Evolutionary conservation across 1,140 invertebrate genomes (phyloP).

Genomic region (Leptopilina boulardi): DNA sequence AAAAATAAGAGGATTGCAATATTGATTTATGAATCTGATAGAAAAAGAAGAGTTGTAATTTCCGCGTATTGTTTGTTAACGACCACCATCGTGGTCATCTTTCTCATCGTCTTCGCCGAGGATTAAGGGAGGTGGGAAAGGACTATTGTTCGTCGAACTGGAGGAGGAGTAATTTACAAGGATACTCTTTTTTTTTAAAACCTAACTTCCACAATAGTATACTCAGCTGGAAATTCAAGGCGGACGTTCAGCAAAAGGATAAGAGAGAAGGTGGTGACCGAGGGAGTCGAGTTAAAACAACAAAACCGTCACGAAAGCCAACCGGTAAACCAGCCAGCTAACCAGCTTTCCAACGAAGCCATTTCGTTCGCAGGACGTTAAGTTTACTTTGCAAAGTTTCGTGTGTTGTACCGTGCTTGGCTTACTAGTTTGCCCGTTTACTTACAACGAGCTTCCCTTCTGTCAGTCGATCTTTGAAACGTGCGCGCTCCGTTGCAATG

Average conservation of each 20-base stretch:
- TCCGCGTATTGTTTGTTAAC: conserved; percentile 29
- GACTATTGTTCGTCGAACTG: conserved; percentile 41
- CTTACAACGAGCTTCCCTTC: neutral
- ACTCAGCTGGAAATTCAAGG: conserved; percentile 48
- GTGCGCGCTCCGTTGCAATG: neutral
- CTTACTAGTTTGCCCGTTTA: conserved; percentile 36
- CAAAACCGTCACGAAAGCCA: conserved; percentile 58
- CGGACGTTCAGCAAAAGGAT: conserved; percentile 33
- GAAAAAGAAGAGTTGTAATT: neutral
- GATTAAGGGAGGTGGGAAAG: conserved; percentile 19
- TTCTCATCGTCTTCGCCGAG: conserved; percentile 20
- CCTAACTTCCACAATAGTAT: conserved; percentile 48
- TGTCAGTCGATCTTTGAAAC: neutral
- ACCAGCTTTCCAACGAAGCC: conserved; percentile 60
- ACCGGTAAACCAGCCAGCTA: conserved; percentile 55
- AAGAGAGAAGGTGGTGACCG: conserved; percentile 43
- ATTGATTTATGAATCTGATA: conserved; percentile 30
- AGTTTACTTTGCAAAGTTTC: conserved; percentile 73
- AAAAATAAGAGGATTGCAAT: neutral
- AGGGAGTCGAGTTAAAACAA: conserved; percentile 67
- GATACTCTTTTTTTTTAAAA: conserved; percentile 39
- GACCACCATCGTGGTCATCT: conserved; percentile 29
- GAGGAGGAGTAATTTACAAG: conserved; percentile 46
- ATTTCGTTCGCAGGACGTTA: conserved; percentile 60
- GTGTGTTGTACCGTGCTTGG: conserved; percentile 47